Conservation (phyloP, 2,113 vertebrate species). For the Corythoichthys intestinalis region DNA sequence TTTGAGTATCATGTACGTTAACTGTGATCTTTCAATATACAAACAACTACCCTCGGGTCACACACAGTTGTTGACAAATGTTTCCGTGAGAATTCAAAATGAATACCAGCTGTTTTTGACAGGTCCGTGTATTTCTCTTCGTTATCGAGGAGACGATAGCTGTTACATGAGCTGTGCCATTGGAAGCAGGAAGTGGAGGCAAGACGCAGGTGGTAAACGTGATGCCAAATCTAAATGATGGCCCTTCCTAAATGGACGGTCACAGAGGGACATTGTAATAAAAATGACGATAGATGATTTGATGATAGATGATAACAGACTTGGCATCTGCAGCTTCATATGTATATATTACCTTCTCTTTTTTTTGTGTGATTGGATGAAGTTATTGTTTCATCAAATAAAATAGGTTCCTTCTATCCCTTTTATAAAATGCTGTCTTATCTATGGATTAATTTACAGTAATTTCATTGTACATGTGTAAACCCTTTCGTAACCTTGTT, state of each 20-base stretch:
- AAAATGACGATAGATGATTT: background rate
- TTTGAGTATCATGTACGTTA: slow-evolving; percentile 33
- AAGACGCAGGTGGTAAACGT: background rate
- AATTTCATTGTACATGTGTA: background rate
- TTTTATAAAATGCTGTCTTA: background rate
- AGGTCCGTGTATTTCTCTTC: background rate
- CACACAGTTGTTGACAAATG: slow-evolving; percentile 49
- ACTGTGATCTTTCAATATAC: slow-evolving; percentile 37
- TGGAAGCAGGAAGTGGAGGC: background rate
- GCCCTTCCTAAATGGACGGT: background rate
- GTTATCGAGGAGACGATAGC: background rate
- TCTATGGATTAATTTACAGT: background rate
- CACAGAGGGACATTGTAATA: no score
- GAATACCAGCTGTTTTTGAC: background rate
- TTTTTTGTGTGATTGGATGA: background rate
- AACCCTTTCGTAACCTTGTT: background rate
- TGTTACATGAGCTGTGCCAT: background rate
- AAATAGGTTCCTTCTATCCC: background rate
- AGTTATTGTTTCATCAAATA: background rate
- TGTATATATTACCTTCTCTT: background rate
- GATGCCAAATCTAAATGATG: background rate
- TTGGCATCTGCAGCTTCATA: background rate
- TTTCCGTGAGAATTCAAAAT: slow-evolving; percentile 4
- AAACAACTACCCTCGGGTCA: slow-evolving; percentile 10
- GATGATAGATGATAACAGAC: background rate